Evolutionary conservation across 2,888 invertebrate genomes (phyloP).

Genomic region (Dasypogon diadema): DNA sequence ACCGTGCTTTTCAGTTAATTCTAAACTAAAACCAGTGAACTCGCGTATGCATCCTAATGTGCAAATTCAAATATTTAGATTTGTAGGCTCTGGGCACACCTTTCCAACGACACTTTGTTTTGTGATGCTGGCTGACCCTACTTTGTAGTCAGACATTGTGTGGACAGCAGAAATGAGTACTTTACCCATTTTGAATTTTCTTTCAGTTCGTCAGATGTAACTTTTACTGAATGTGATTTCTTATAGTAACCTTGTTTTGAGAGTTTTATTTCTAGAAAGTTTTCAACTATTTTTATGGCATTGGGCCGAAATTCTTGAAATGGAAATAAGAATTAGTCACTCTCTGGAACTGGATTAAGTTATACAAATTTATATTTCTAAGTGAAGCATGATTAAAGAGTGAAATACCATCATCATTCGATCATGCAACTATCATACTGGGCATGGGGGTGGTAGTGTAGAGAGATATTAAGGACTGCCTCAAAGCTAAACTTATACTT

Average conservation of each 20-base stretch:
- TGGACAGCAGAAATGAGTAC: constrained; percentile 1
- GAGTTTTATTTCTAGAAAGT: too few relatives aligned
- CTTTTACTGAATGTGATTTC: constrained; percentile 30
- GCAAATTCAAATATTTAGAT: constrained; percentile 39
- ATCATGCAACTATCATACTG: too few relatives aligned
- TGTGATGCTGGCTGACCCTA: neutral
- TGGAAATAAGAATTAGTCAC: too few relatives aligned
- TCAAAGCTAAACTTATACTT: too few relatives aligned
- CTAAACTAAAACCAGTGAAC: neutral
- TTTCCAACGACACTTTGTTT: constrained; percentile 11
- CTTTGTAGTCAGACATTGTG: constrained; percentile 15
- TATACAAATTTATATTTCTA: too few relatives aligned
- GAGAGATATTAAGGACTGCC: too few relatives aligned
- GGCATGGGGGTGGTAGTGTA: too few relatives aligned
- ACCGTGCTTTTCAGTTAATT: constrained; percentile 27
- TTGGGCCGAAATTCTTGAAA: too few relatives aligned
- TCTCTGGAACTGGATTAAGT: too few relatives aligned
- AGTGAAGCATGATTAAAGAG: too few relatives aligned
- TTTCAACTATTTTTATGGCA: too few relatives aligned
- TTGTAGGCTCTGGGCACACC: constrained; percentile 36
- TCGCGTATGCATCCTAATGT: constrained; percentile 13
- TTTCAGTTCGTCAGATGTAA: constrained; percentile 1
- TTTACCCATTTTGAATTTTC: constrained; percentile 11
- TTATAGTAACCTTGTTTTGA: neutral
- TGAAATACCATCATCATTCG: too few relatives aligned